Percentiles rank a stretch among this genome's conserved stretches.
Evolutionary conservation across 2,113 vertebrate species (phyloP).

Genomic region (Mustela lutreola): DNA sequence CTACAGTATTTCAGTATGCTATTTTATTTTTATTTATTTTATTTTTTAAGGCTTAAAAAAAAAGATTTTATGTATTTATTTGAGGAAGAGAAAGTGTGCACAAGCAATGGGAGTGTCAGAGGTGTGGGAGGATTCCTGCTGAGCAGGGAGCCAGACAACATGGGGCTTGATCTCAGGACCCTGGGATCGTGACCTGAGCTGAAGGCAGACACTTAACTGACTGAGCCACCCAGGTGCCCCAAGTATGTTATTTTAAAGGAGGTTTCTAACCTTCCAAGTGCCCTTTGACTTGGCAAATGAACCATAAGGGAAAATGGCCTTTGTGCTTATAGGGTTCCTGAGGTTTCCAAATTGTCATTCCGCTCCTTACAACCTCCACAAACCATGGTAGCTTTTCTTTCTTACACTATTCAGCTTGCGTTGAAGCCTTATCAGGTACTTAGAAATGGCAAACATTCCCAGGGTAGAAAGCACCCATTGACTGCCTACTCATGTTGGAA

Average conservation of each 20-base stretch:
- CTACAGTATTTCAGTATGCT: background rate
- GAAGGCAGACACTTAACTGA: background rate
- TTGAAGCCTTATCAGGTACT: conserved; percentile 51
- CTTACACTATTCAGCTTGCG: conserved; percentile 22
- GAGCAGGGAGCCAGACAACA: background rate
- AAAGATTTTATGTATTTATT: background rate
- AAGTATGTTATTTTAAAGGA: background rate
- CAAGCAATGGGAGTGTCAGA: background rate
- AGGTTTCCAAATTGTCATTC: background rate
- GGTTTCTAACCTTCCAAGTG: background rate
- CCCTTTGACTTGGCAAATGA: background rate
- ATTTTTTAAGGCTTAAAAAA: background rate
- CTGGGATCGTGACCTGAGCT: background rate
- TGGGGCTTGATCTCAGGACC: background rate
- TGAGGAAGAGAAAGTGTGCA: background rate
- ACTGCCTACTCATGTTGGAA: conserved; percentile 23
- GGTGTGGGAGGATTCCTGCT: background rate
- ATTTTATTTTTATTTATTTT: background rate
- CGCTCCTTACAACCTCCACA: background rate
- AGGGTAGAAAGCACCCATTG: background rate
- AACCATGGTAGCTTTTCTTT: background rate
- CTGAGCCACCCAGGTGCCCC: background rate
- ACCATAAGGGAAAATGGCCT: background rate
- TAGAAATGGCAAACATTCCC: background rate
- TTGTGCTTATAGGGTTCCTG: background rate